Conservation (phyloP, 1,140 invertebrate genomes). For the Drosophila kurseongensis region DNA sequence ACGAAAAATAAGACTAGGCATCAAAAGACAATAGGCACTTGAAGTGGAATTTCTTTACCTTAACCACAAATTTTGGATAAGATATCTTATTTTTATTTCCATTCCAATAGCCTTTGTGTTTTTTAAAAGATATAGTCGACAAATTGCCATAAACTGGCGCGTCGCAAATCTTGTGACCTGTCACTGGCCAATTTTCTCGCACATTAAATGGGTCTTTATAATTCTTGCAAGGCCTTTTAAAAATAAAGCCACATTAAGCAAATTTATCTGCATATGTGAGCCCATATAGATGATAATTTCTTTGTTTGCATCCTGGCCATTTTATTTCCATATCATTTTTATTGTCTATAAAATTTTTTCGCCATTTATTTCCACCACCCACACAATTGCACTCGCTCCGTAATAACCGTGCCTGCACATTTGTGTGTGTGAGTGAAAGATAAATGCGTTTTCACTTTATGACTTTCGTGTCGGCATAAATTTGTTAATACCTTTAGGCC, state of each 20-base stretch:
- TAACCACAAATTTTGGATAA: too few species aligned
- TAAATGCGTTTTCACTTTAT: slow-evolving; percentile 84
- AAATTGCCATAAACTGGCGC: slow-evolving; percentile 21
- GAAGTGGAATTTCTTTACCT: too few species aligned
- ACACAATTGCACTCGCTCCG: slow-evolving; percentile 23
- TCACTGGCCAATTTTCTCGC: slow-evolving; percentile 45
- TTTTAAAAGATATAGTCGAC: neutral
- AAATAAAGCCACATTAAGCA: slow-evolving; percentile 35
- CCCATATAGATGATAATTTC: slow-evolving; percentile 52
- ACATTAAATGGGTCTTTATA: slow-evolving; percentile 55
- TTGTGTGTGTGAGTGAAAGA: slow-evolving; percentile 60
- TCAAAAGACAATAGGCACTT: too few species aligned
- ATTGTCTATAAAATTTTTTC: slow-evolving; percentile 74
- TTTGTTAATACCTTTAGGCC: slow-evolving; percentile 84
- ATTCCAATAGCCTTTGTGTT: neutral
- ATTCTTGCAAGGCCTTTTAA: slow-evolving; percentile 40
- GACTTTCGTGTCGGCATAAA: slow-evolving; percentile 83
- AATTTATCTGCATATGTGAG: slow-evolving; percentile 22
- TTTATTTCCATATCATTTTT: slow-evolving; percentile 64
- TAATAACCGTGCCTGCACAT: slow-evolving; percentile 11
- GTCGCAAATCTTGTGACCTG: slow-evolving; percentile 35
- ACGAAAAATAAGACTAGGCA: neutral
- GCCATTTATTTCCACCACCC: slow-evolving; percentile 61
- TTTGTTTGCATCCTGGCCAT: slow-evolving; percentile 63
- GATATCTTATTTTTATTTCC: too few species aligned